Conservation (phyloP, 2,797 vertebrate species). For the Scomberomorus guttatus region DNA sequence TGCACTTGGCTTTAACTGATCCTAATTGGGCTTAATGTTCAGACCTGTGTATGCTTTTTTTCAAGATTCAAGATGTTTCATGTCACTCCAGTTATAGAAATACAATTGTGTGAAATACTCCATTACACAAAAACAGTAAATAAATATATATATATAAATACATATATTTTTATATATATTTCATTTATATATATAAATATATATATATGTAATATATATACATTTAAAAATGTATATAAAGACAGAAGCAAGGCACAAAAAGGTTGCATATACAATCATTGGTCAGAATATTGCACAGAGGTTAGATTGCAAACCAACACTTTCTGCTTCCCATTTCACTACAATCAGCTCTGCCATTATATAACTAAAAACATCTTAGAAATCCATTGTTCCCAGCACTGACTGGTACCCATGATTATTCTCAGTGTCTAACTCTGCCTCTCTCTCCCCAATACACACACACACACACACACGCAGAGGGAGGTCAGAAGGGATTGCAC, state of each 20-base stretch:
- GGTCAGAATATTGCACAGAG: too few species aligned
- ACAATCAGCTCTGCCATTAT: slow-evolving; percentile 20
- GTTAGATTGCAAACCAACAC: slow-evolving; percentile 5
- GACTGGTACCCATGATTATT: slow-evolving; percentile 33
- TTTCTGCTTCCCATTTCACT: slow-evolving; percentile 22
- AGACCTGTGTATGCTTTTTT: slow-evolving; percentile 43
- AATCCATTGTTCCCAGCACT: slow-evolving; percentile 32
- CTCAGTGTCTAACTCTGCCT: slow-evolving; percentile 2
- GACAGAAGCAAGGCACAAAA: too few species aligned
- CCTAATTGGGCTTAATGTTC: slow-evolving; percentile 73
- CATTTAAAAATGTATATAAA: too few species aligned
- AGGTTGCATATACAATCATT: too few species aligned
- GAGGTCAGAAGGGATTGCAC: slow-evolving; percentile 70
- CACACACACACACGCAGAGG: slow-evolving; percentile 35
- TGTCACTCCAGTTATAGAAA: too few species aligned
- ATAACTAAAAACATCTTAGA: slow-evolving; percentile 25
- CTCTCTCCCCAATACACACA: slow-evolving; percentile 8
- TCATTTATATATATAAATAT: too few species aligned
- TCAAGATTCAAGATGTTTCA: too few species aligned
- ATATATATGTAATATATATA: too few species aligned
- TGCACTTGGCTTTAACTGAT: slow-evolving; percentile 66
- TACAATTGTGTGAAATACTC: too few species aligned
- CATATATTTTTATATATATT: too few species aligned
- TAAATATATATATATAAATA: neutral
- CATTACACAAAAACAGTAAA: too few species aligned